phyloP scores from a whole-genome alignment of 1,140 invertebrate species.

The Sycophaga agraensis region DNA sequence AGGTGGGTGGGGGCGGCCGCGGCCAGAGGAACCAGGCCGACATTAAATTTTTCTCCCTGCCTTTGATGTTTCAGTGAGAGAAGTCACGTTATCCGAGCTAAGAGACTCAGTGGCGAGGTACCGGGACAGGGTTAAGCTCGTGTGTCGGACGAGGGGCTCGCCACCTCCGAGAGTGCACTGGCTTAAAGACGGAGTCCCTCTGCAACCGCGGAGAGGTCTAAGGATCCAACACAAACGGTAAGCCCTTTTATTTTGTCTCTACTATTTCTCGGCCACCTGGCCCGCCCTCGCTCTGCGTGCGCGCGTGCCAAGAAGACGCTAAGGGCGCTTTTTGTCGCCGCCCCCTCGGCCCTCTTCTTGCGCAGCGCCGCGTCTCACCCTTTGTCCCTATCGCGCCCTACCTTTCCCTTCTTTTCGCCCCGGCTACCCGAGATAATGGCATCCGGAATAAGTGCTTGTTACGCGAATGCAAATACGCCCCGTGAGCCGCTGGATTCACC shows the following conservation, averaged over 20 bases:
- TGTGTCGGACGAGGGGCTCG: conserved; percentile 68
- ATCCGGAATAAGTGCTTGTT: conserved; percentile 19
- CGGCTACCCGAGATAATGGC: conserved; percentile 12
- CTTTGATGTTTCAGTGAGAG: conserved; percentile 50
- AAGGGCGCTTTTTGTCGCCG: background rate
- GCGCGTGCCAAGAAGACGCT: too few species aligned
- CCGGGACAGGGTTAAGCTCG: conserved; percentile 64
- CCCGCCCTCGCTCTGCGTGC: background rate
- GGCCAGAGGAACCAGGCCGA: too few species aligned
- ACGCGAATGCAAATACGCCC: conserved; percentile 21
- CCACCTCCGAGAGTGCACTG: conserved; percentile 71
- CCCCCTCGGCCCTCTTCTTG: background rate
- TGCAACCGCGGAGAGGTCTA: conserved; percentile 58
- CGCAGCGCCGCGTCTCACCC: background rate
- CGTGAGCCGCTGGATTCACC: too few species aligned
- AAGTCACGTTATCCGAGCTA: conserved; percentile 56
- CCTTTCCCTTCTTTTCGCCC: background rate
- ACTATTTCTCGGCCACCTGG: background rate
- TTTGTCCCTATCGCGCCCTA: too few species aligned
- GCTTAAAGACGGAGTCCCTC: conserved; percentile 71
- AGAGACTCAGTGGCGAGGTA: conserved; percentile 56
- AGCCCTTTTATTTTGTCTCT: too few species aligned
- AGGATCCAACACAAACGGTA: conserved; percentile 58
- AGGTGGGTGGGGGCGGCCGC: too few species aligned
- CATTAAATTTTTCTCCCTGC: background rate